Conservation (phyloP, 2,113 vertebrate species). For the Morone saxatilis region DNA sequence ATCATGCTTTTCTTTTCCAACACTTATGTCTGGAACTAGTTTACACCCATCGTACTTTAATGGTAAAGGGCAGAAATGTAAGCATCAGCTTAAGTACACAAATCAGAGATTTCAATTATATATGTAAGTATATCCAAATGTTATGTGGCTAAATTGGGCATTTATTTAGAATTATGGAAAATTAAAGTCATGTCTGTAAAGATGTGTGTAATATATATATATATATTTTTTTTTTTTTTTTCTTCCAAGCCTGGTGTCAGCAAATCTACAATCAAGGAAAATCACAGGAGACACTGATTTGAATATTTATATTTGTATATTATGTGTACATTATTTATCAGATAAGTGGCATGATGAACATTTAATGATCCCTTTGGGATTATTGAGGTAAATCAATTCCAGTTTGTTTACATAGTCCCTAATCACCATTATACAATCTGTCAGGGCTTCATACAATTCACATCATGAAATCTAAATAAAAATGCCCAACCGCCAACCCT, state of each 20-base stretch:
- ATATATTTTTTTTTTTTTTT: neutral
- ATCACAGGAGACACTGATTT: neutral
- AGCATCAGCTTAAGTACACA: too few species aligned
- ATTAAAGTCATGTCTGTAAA: neutral
- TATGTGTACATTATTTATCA: slow-evolving; percentile 33
- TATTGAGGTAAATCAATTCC: slow-evolving; percentile 11
- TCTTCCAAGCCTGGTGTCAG: neutral
- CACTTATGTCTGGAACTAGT: too few species aligned
- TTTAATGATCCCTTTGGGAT: slow-evolving; percentile 19
- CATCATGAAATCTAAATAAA: slow-evolving; percentile 24
- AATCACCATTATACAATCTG: slow-evolving; percentile 2
- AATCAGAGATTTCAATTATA: neutral
- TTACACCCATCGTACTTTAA: too few species aligned
- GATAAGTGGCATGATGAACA: slow-evolving; percentile 17
- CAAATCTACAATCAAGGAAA: slow-evolving; percentile 1
- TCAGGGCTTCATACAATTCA: slow-evolving; percentile 24
- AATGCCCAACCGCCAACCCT: neutral
- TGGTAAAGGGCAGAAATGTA: too few species aligned
- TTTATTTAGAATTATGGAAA: neutral
- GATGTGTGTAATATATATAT: neutral
- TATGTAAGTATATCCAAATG: neutral
- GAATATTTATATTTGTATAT: slow-evolving; percentile 16
- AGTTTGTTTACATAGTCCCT: slow-evolving; percentile 29
- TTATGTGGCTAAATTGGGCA: neutral
- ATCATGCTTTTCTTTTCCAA: neutral